Evolutionary conservation across 2,888 invertebrate genomes (phyloP), one percentile per base, ranked within the genome.

Genomic region (Cerceris ruficornis): DNA sequence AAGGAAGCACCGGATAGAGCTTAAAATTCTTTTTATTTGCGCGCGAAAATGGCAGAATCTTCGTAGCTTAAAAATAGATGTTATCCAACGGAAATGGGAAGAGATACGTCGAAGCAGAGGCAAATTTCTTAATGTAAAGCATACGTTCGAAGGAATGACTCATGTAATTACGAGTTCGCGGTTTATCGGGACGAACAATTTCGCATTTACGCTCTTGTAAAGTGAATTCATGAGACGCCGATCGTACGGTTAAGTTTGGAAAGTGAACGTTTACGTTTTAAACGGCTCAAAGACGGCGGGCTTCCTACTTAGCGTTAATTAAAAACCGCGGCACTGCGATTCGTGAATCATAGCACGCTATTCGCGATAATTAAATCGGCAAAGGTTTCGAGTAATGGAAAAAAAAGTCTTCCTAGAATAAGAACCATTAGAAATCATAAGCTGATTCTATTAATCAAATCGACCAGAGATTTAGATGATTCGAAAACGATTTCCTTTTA

Each of bases 141-240:
- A 46, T 52, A 55, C 60, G 59, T 49, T 15, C 54, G 62, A 42
- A 42, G 54, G 62, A 49, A 61, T 66, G 77, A 77, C 8, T 68
- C 76, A 72, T 72, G 54, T 69, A 68, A 77, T 73, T 69, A 59
- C 61, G 62, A 41, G 55, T 65, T 11, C 67, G 13, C 14, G 17
- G 54, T 67, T 17, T 62, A 67, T 66, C 54, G 57, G 9, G 57
- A 68, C 28, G 39, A 39, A 71, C 13, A 15, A 7, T 41, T 39
- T 54, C 15, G 52, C 2, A 57, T 8, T 39, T 14, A 54, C 43
- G 28, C 62, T 73, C 15, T 11, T 46, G 46, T 11, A 46, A 8
- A 11, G 5, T 46, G 46, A 8, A 11, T 46, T 14, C 6, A 46
- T 55, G 15, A 13, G 11, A 49, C 15, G 54, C 9, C 58, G 71